A percentile compares a stretch with the other conserved stretches of the same genome.
phyloP scores from a whole-genome alignment of 2,888 invertebrate species.

The Drosophila stalkeri region DNA sequence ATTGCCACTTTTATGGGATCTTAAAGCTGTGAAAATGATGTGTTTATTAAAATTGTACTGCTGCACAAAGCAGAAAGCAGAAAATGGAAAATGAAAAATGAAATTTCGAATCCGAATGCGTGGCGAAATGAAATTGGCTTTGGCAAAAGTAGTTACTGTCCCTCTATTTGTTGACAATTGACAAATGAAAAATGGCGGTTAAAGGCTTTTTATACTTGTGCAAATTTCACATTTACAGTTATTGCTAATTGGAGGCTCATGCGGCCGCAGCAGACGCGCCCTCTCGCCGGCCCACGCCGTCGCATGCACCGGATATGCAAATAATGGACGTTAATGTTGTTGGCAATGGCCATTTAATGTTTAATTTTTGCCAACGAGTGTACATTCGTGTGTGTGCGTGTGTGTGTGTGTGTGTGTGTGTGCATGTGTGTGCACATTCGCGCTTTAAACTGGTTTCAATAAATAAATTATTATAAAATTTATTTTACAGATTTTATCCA shows the following conservation, averaged over 20 bases:
- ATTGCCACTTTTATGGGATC: conserved; percentile 26
- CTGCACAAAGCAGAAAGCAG: conserved; percentile 5
- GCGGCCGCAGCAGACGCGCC: conserved; percentile 56
- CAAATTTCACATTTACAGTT: conserved; percentile 80
- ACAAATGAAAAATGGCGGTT: conserved; percentile 77
- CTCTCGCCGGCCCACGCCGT: background rate
- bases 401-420: conserved; percentile 22
- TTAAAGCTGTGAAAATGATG: conserved; percentile 51
- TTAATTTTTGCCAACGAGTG: conserved; percentile 59
- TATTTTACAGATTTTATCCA: conserved; percentile 83
- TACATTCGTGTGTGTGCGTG: conserved; percentile 6
- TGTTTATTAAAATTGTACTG: conserved; percentile 33
- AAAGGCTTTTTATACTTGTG: conserved; percentile 73
- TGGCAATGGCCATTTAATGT: conserved; percentile 78
- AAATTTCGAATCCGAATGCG: conserved; percentile 6
- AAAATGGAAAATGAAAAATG: conserved; percentile 1
- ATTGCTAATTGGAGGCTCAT: conserved; percentile 80
- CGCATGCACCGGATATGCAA: conserved; percentile 34
- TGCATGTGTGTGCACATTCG: conserved; percentile 26
- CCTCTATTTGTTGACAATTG: conserved; percentile 69
- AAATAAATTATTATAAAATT: conserved; percentile 84
- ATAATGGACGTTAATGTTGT: conserved; percentile 76
- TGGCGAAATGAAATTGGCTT: conserved; percentile 16
- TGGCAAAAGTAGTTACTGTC: conserved; percentile 33
- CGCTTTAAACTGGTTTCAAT: conserved; percentile 78